Conservation (phyloP, 1,140 invertebrate genomes). For the Euura saliciscinereae region DNA sequence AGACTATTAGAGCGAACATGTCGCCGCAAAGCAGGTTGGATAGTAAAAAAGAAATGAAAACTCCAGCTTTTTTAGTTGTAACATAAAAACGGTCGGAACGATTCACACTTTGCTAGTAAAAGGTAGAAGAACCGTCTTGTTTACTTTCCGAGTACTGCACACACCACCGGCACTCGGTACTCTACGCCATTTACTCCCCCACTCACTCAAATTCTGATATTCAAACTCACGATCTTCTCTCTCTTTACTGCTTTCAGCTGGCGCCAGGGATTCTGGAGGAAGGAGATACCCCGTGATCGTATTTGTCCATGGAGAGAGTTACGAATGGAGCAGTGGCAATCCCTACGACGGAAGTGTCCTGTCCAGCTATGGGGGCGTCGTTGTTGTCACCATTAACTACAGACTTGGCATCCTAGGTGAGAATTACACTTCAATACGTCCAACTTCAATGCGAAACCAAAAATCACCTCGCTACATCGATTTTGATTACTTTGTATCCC, state of each 20-base stretch:
- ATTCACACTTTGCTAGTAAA: neutral
- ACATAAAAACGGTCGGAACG: no score
- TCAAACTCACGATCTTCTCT: slow-evolving; percentile 9
- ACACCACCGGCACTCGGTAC: neutral
- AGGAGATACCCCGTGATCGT: slow-evolving; percentile 86
- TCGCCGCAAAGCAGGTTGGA: no score
- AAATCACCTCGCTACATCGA: no score
- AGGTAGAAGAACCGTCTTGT: neutral
- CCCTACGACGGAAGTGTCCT: slow-evolving; percentile 93
- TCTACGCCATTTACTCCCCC: no score
- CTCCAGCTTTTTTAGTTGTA: no score
- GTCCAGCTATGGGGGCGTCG: slow-evolving; percentile 88
- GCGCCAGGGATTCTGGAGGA: slow-evolving; percentile 67
- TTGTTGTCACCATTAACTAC: slow-evolving; percentile 98
- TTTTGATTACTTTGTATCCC: no score
- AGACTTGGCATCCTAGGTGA: slow-evolving; percentile 94
- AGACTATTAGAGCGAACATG: no score
- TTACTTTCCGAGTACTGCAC: neutral
- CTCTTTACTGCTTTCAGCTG: slow-evolving; percentile 67
- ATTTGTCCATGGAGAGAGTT: slow-evolving; percentile 95
- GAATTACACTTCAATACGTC: slow-evolving; percentile 38
- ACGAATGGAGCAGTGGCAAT: slow-evolving; percentile 96
- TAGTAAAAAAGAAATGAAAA: no score
- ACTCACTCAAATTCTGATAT: no score
- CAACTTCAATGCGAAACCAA: no score